Conservation (phyloP, 1,140 invertebrate genomes). For the Bombus haemorrhoidalis region DNA sequence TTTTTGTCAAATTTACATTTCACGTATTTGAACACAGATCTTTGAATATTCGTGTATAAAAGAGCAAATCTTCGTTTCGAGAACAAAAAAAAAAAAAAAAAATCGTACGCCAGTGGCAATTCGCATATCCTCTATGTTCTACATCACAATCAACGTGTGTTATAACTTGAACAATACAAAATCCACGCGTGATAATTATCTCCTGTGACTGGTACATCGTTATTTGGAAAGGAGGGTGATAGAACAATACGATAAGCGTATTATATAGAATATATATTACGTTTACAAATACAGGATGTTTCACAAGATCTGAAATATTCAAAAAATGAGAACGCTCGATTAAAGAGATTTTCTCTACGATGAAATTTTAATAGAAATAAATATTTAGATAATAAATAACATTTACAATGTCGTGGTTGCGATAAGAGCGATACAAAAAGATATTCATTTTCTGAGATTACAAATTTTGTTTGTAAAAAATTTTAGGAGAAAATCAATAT, state of each 20-base stretch:
- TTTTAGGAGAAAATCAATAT: not conserved
- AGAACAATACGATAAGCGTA: conserved; percentile 1
- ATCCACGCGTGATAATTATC: conserved; percentile 15
- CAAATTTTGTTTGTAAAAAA: not conserved
- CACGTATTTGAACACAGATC: not conserved
- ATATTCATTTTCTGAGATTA: not conserved
- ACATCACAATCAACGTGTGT: not conserved
- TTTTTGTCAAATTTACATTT: not conserved
- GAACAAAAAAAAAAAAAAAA: not conserved
- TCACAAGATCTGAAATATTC: not conserved
- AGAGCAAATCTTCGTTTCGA: not conserved
- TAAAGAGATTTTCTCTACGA: too few species aligned
- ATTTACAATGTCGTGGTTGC: too few species aligned
- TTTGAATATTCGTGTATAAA: not conserved
- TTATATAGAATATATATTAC: conserved; percentile 4
- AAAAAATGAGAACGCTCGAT: not conserved
- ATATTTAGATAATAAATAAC: too few species aligned
- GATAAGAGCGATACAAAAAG: not conserved
- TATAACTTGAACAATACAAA: not conserved
- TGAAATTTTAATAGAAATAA: not conserved
- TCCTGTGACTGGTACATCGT: not conserved
- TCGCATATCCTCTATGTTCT: conserved; percentile 7
- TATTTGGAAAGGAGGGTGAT: not conserved
- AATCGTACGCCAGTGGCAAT: not conserved
- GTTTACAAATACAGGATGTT: conserved; percentile 1